Percentiles rank a stretch among this genome's conserved stretches.
phyloP scores from a whole-genome alignment of 92 coral and sea anemone species.

The Plumapathes pennacea region DNA sequence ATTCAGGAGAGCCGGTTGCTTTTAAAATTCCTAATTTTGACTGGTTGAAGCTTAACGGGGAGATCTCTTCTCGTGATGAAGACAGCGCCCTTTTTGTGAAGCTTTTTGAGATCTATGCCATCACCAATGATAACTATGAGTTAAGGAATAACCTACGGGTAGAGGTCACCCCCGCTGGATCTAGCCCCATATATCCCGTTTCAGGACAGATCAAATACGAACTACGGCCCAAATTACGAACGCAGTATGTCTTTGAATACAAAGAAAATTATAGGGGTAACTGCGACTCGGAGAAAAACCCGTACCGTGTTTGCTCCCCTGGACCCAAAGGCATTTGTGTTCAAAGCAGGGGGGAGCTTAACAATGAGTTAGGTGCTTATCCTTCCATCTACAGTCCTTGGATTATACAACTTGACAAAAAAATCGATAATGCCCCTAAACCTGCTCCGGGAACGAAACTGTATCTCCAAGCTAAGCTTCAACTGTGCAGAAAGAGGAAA shows the following conservation, averaged over 20 bases:
- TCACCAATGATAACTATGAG: conserved; percentile 46
- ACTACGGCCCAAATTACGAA: conserved; percentile 38
- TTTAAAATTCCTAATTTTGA: conserved; percentile 49
- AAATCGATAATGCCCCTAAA: conserved; percentile 39
- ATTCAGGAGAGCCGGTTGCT: conserved; percentile 43
- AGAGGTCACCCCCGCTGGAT: conserved; percentile 30
- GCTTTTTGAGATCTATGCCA: conserved; percentile 41
- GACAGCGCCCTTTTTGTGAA: conserved; percentile 49
- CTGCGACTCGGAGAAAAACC: conserved; percentile 38
- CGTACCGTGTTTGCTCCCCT: conserved; percentile 41
- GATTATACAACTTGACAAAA: conserved; percentile 29
- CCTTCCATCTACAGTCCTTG: conserved; percentile 57
- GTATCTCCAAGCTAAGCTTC: conserved; percentile 58
- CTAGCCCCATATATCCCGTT: conserved; percentile 22
- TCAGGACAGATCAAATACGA: conserved; percentile 39
- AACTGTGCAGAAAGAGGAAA: conserved; percentile 41
- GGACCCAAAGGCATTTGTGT: conserved; percentile 58
- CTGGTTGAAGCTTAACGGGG: conserved; percentile 45
- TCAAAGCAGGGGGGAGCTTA: conserved; percentile 51
- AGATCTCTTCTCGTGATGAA: conserved; percentile 26
- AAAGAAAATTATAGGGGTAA: conserved; percentile 46
- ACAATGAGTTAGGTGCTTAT: conserved; percentile 31
- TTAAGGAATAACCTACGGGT: conserved; percentile 29
- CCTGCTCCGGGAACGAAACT: conserved; percentile 31
- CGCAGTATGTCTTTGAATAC: conserved; percentile 48